These are phyloP conservation scores for Drosophila mimetica DNA, from an alignment of 2,888 invertebrate genomes.

Conservation along the genomic window DNA sequence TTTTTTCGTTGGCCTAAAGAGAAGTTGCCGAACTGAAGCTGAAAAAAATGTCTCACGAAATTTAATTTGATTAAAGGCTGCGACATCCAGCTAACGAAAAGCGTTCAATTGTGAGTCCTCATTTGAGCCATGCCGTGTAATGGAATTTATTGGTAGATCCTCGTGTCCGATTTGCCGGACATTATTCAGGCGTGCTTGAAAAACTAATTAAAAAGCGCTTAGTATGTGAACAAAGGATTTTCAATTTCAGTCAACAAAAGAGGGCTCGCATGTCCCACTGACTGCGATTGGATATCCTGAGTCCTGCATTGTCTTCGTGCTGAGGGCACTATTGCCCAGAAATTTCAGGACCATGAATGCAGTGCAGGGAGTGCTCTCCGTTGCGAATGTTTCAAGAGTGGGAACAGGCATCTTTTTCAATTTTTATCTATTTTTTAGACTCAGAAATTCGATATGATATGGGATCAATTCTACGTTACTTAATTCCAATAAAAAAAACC, in stretches of 20 bases:
- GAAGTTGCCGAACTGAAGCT: conserved; percentile 5
- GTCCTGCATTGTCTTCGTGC: conserved; percentile 17
- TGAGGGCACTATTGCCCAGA: conserved; percentile 1
- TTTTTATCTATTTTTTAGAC: background rate
- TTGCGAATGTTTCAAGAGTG: background rate
- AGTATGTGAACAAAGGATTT: conserved; percentile 56
- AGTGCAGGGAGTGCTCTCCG: background rate
- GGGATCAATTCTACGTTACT: too few relatives aligned
- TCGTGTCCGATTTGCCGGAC: conserved; percentile 10
- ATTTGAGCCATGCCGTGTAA: background rate
- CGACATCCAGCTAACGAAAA: background rate
- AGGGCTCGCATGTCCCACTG: conserved; percentile 21
- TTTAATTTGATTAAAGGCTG: conserved; percentile 25
- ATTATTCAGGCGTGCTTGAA: conserved; percentile 3
- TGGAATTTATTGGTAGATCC: conserved; percentile 6
- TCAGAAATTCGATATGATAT: too few relatives aligned
- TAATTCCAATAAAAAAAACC: too few relatives aligned
- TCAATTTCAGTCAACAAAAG: conserved; percentile 46
- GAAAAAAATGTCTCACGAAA: background rate
- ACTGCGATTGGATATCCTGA: background rate
- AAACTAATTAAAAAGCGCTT: conserved; percentile 72
- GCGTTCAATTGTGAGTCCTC: background rate
- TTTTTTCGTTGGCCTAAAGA: conserved; percentile 45
- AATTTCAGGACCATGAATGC: conserved; percentile 11
- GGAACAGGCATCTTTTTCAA: background rate